Conservation (phyloP, 2,113 vertebrate genomes). For the Nipponia nippon region DNA sequence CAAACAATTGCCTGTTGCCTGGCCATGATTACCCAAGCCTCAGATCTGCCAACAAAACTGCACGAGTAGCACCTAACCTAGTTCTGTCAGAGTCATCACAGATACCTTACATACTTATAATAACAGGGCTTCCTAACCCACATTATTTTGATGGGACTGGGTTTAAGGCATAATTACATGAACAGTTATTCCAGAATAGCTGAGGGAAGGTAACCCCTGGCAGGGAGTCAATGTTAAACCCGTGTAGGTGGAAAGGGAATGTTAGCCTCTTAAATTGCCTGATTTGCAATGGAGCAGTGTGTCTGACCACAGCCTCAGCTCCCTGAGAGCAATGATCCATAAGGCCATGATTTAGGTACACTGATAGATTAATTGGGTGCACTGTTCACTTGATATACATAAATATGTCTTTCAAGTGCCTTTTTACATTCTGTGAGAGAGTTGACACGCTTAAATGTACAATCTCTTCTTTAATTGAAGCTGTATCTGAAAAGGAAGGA, state of each 20-base stretch:
- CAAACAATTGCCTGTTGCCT: background rate
- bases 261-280: background rate
- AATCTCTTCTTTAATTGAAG: background rate
- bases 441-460: background rate
- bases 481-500: background rate
- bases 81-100: background rate
- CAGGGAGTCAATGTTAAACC: background rate
- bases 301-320: background rate
- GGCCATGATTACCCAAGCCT: background rate
- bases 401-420: background rate
- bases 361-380: background rate
- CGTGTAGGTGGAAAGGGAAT: background rate
- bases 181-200: background rate
- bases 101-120: background rate
- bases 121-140: background rate
- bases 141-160: background rate
- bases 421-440: background rate
- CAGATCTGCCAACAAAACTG: background rate
- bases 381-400: background rate
- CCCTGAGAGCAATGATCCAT: background rate
- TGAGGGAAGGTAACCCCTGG: background rate
- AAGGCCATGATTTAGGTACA: background rate
- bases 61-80: background rate
- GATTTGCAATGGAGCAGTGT: background rate
- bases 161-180: slow-evolving; percentile 25